Percentiles rank a stretch among this genome's conserved stretches.
Evolutionary conservation across 2,113 vertebrate species (phyloP).

Genomic region (Ictalurus furcatus): DNA sequence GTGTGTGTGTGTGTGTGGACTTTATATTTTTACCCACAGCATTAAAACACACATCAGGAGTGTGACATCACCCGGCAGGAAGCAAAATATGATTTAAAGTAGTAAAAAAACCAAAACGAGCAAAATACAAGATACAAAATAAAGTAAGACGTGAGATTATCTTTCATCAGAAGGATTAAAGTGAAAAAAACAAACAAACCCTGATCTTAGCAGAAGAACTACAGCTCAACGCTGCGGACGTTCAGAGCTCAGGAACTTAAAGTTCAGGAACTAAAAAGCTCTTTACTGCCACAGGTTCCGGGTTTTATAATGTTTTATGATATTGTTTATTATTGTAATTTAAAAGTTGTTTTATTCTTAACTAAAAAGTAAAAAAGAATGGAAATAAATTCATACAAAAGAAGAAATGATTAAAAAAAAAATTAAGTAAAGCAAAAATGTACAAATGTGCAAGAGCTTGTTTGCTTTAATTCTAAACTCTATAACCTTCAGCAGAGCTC

Average conservation of each 20-base stretch:
- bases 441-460: background rate
- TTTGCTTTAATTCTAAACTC: background rate
- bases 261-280: background rate
- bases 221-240: background rate
- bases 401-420: background rate
- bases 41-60: background rate
- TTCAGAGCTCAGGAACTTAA: background rate
- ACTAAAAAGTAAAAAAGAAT: background rate
- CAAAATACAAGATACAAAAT: background rate
- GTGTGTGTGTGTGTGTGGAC: background rate
- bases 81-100: background rate
- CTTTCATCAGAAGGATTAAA: background rate
- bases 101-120: background rate
- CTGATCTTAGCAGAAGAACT: background rate
- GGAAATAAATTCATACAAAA: background rate
- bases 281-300: background rate
- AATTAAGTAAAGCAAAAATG: background rate
- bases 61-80: background rate
- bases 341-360: background rate
- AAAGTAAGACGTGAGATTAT: background rate
- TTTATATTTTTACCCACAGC: background rate
- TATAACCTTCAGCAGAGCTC: background rate
- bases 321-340: background rate
- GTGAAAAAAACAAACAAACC: background rate
- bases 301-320: background rate